A percentile compares a stretch with the other conserved stretches of the same genome.
These are phyloP conservation scores for Polydrusus cervinus DNA, from an alignment of 2,888 invertebrate genomes.

Conservation along the genomic window DNA sequence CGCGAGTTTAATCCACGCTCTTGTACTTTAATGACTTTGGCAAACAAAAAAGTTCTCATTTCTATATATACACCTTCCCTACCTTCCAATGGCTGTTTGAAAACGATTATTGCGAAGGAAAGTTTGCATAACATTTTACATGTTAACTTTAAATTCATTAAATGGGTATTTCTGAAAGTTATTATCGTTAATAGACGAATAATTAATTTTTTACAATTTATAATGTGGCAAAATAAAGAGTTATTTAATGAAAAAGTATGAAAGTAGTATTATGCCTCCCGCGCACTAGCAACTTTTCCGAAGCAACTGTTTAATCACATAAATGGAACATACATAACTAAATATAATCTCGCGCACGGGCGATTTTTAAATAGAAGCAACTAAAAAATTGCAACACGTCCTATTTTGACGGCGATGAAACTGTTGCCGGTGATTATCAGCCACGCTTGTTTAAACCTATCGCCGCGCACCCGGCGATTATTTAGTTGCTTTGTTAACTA, in stretches of 20 bases:
- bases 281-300: too few relatives aligned
- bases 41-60: conserved; percentile 26
- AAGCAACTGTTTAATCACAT: too few relatives aligned
- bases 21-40: conserved; percentile 23
- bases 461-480: too few relatives aligned
- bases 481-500: too few relatives aligned
- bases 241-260: not conserved
- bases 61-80: conserved; percentile 17
- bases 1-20: conserved; percentile 16
- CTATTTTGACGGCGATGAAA: too few relatives aligned
- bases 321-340: too few relatives aligned
- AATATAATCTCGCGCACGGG: too few relatives aligned
- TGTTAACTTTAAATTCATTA: not conserved
- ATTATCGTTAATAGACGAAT: not conserved
- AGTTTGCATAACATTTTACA: conserved; percentile 20
- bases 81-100: conserved; percentile 11
- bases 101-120: conserved; percentile 22
- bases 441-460: too few relatives aligned
- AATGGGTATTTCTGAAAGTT: not conserved
- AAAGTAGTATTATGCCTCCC: too few relatives aligned
- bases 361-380: too few relatives aligned
- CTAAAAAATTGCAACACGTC: too few relatives aligned
- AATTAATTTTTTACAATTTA: not conserved
- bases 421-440: too few relatives aligned
- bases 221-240: not conserved